A percentile compares a stretch with the other conserved stretches of the same genome.
Evolutionary conservation across 2,888 invertebrate genomes (phyloP).

Genomic region (Papilio protenor): DNA sequence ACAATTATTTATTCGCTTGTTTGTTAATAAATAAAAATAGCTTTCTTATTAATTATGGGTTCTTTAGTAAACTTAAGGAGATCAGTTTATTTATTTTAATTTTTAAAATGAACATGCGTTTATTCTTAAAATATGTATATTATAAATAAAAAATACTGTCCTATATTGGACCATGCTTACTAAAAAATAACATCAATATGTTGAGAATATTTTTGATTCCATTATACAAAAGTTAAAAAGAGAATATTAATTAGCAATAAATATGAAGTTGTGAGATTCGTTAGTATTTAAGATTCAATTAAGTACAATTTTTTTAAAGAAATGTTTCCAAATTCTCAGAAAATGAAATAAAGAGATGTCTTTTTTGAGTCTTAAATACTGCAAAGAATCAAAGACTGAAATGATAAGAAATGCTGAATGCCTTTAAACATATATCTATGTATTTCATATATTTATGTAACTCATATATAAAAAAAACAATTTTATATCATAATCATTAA

Average conservation of each 20-base stretch:
- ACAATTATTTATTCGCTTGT: constrained; percentile 4
- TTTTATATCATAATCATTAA: constrained; percentile 28
- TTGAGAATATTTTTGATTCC: neutral
- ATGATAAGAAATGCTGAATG: constrained; percentile 33
- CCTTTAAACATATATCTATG: constrained; percentile 10
- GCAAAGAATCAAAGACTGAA: constrained; percentile 33
- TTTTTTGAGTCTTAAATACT: constrained; percentile 33
- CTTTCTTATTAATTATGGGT: neutral
- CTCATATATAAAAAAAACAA: constrained; percentile 24
- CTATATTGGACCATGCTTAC: neutral
- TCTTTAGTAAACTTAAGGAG: neutral
- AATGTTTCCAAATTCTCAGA: neutral
- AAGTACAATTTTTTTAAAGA: constrained; percentile 18
- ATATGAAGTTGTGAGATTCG: neutral
- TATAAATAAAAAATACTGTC: neutral
- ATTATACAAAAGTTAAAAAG: neutral
- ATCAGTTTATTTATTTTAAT: neutral
- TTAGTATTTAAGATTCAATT: constrained; percentile 13
- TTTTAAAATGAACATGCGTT: neutral
- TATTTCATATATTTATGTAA: constrained; percentile 22
- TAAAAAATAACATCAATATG: neutral
- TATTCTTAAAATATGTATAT: neutral
- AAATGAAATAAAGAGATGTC: neutral
- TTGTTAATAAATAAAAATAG: neutral
- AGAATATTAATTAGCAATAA: neutral